Base-by-base conservation (phyloP, 2,888 invertebrate genomes). In the Eumerus sabulonum region DNA sequence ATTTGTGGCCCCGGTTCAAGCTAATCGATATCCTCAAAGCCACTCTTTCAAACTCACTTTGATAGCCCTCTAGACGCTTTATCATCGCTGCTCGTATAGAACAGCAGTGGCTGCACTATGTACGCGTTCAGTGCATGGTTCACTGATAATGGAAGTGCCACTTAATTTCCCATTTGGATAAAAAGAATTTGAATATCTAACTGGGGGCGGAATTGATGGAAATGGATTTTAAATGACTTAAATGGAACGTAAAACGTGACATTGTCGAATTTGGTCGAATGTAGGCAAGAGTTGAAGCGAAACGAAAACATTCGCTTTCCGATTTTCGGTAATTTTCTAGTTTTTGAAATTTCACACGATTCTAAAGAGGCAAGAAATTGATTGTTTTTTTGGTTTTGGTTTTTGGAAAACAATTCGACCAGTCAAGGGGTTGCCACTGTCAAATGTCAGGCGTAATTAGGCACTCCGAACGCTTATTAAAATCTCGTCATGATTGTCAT, bases 131-230 rank as follows among this genome's bases (percentile, higher is more conserved):
- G 53, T 79, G 54, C 59, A 79, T 27, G 79, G 74, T 79, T 79
- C 79, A 70, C n/a, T 64, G 79, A 79, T 79, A 79, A 79, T 74
- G 79, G 68, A 79, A 79, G 79, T 54, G 74, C 79, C 79, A 79
- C 79, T 79, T 79, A 79, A 74, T 74, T 79, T 79, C 79, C 79
- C 79, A 79, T 79, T 79, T 79, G 74, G 74, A 79, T 79, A 79
- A 79, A 19, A 72, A 57, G 73, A 77, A 68, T 79, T 79, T 73
- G 57, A 79, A 79, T 79, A 79, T 79, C 74, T 56, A 74, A 47
- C 74, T 27, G 48, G 64, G 35, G 68, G 72, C 56, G 72, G 68
- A 63, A 57, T 44, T 35, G 68, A 56, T 35, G 59, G 38, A 79
- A 74, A 79, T 74, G 63, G 64, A 54, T 79, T 79, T 79, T 70